These are phyloP conservation scores for Empis stercorea DNA, from an alignment of 2,888 invertebrate species.

Conservation along the genomic window DNA sequence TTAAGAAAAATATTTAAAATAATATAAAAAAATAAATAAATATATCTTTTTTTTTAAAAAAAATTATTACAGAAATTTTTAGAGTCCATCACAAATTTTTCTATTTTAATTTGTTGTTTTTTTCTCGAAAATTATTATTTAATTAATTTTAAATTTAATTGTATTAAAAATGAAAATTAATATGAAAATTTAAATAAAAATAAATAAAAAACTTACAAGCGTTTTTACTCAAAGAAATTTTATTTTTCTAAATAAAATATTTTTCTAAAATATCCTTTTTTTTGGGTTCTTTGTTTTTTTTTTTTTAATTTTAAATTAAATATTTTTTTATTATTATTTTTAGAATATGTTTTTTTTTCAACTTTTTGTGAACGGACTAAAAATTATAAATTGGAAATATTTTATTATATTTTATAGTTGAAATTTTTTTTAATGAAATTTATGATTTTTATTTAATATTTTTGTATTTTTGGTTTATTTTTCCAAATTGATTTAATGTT, in stretches of 20 bases:
- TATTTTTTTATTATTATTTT: not conserved
- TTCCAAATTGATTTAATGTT: too few species aligned
- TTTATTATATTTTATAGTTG: too few species aligned
- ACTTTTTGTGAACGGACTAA: too few species aligned
- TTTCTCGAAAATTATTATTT: not conserved
- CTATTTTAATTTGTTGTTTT: slow-evolving; percentile 1
- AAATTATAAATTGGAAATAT: too few species aligned
- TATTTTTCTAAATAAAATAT: slow-evolving; percentile 17
- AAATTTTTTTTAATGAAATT: too few species aligned
- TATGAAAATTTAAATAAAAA: slow-evolving; percentile 10
- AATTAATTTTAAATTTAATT: not conserved
- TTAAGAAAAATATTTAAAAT: not conserved
- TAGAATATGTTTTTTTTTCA: too few species aligned
- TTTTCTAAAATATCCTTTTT: not conserved
- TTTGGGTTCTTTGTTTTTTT: not conserved
- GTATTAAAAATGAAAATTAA: slow-evolving; percentile 1
- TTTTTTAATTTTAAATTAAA: not conserved
- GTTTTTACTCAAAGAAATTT: slow-evolving; percentile 38
- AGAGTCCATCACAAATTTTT: slow-evolving; percentile 10
- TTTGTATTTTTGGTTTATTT: too few species aligned
- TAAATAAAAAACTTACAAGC: slow-evolving; percentile 29
- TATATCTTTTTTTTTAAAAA: not conserved
- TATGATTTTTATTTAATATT: too few species aligned
- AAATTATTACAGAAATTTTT: too few species aligned
- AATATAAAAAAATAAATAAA: not conserved